Evolutionary conservation across 2,113 vertebrate species (phyloP), one percentile per base, ranked within the genome.

Genomic region (Grammomys surdaster): DNA sequence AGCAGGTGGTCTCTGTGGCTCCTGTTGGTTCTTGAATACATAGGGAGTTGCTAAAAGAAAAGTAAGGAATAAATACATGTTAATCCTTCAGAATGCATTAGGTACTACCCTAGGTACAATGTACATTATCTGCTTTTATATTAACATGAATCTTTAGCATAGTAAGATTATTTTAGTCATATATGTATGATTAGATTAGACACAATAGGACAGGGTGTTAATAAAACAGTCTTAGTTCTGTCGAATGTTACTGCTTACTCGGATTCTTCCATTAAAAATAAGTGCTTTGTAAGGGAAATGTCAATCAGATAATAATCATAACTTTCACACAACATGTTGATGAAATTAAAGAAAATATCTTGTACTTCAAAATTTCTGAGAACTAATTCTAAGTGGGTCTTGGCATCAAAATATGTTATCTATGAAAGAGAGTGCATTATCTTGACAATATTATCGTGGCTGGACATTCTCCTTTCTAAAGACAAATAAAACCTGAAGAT

Each of bases 1-100:
- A 60, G 16, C 31, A 72, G 88, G 96, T 93, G 92, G 96, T 92
- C 90, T 80, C 20, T 72, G 26, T 3, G 56, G 77, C 56, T 77
- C 31, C 28, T 43, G 5, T 54, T 51, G 51, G 20, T 36, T 88
- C 58, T 46, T 69, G 2, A 60, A 93, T 43, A 46, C 22, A 94
- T 76, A 14, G 26, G 40, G 77, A 88, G 88, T 85, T 56, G 48
- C 7, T 85, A 13, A 73, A 40, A 65, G 56, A 91, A 56, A 87
- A 86, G 17, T 33, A 9, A 46, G 0, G 56, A 63, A 78, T 14
- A 92, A 65, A 92, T 51, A n/a, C 3, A 56, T 1, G 1, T 36
- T 73, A 86, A 87, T 58, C 43, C 3, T 24, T 85, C 17, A 60
- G 3, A 73, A 13, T 60, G 70, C 36, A 58, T 54, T 51, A 92